Conservation (phyloP, 1,140 invertebrate species). For the Brachionus calyciflorus region DNA sequence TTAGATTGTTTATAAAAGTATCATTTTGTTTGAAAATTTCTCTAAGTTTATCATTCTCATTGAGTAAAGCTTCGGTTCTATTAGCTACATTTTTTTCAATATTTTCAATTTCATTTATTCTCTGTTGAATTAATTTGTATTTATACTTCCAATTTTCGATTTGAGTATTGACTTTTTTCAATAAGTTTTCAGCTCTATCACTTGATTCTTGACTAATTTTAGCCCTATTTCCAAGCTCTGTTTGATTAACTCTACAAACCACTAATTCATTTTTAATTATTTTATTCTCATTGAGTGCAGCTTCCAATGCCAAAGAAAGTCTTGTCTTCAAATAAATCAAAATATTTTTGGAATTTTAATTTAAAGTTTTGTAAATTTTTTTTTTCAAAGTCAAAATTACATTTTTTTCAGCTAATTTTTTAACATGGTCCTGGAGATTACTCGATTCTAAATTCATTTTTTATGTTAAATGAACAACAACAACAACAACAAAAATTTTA, state of each 20-base stretch:
- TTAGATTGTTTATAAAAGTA: background rate
- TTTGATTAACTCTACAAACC: background rate
- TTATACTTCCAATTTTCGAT: slow-evolving; percentile 21
- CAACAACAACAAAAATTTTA: too few relatives aligned
- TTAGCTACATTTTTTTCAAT: background rate
- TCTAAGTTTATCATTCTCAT: background rate
- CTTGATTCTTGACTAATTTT: background rate
- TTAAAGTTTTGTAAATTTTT: background rate
- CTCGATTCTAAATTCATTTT: too few relatives aligned
- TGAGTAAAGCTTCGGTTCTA: background rate
- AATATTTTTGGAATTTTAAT: too few relatives aligned
- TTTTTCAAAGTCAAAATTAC: background rate
- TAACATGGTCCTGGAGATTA: background rate
- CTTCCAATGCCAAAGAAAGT: background rate
- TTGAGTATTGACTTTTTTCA: background rate
- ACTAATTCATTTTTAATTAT: background rate
- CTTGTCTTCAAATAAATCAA: background rate
- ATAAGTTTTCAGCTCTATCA: background rate
- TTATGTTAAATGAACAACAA: too few relatives aligned
- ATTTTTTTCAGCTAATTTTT: background rate
- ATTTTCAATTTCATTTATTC: background rate
- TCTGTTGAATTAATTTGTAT: background rate
- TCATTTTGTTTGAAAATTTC: background rate
- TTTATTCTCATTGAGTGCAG: background rate
- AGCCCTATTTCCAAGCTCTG: background rate